A percentile compares a stretch with the other conserved stretches of the same genome.
phyloP scores from a whole-genome alignment of 2,797 vertebrate species.

The Cyclopterus lumpus region DNA sequence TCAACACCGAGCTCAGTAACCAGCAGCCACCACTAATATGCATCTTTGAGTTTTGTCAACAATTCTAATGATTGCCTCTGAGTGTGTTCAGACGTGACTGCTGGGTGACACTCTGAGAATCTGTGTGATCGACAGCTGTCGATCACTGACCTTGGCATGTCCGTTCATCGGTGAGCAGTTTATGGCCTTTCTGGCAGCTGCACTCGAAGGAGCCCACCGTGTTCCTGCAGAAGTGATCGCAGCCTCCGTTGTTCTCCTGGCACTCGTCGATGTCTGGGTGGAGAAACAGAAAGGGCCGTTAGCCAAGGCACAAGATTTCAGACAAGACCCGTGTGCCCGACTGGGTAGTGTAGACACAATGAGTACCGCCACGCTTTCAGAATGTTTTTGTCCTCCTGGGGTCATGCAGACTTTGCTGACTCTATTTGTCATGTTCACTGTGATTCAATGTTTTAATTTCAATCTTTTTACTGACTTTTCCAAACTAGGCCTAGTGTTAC shows the following conservation, averaged over 20 bases:
- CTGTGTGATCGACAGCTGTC: constrained; percentile 11
- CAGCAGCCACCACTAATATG: not conserved
- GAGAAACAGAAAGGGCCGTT: constrained; percentile 5
- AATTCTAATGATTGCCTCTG: not conserved
- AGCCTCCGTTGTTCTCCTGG: constrained; percentile 93
- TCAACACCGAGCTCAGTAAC: not conserved
- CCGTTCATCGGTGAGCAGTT: constrained; percentile 95
- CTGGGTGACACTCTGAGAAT: not conserved
- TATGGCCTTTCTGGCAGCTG: constrained; percentile 96
- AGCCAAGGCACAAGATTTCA: not conserved
- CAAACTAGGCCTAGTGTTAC: not conserved
- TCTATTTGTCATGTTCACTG: not conserved
- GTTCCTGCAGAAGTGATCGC: constrained; percentile 96
- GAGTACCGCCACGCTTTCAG: not conserved
- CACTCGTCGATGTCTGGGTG: constrained; percentile 95
- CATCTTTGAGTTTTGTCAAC: not conserved
- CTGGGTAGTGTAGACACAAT: no score
- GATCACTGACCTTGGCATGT: constrained; percentile 92
- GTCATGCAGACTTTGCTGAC: not conserved
- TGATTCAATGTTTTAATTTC: not conserved
- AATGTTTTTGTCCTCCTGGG: not conserved
- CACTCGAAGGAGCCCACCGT: constrained; percentile 98
- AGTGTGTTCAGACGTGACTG: not conserved
- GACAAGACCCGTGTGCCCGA: no score
- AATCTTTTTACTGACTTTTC: not conserved